phyloP scores from a whole-genome alignment of 30 jellyfish, hydroid and myxozoan species.

The Rhopilema esculentum region DNA sequence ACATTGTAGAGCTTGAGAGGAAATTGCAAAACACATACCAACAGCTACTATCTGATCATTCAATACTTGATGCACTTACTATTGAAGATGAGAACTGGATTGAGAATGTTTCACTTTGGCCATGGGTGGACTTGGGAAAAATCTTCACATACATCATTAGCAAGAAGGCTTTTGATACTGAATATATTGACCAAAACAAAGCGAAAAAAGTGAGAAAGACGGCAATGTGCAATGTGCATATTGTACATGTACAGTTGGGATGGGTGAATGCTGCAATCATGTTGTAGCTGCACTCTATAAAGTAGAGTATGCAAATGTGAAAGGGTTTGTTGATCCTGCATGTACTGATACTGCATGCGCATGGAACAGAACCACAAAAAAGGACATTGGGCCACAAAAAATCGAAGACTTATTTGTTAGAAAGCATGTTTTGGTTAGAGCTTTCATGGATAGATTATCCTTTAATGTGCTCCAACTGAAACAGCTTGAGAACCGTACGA shows the following conservation, averaged over 20 bases:
- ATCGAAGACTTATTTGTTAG: not conserved
- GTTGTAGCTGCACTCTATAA: conserved; percentile 8
- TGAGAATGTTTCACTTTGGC: conserved; percentile 13
- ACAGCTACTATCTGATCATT: not conserved
- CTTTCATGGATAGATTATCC: not conserved
- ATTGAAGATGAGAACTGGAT: not conserved
- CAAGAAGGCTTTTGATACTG: conserved; percentile 27
- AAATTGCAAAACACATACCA: not conserved
- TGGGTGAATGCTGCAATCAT: not conserved
- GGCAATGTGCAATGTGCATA: conserved; percentile 1
- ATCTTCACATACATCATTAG: not conserved
- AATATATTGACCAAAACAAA: conserved; percentile 15
- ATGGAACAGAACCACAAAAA: conserved; percentile 19
- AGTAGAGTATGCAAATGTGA: conserved; percentile 8
- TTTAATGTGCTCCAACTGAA: not conserved
- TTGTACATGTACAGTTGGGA: conserved; percentile 16
- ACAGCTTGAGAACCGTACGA: conserved; percentile 15
- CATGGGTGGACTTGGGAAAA: not conserved
- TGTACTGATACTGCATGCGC: conserved; percentile 20
- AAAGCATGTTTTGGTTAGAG: not conserved
- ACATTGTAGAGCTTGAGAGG: not conserved
- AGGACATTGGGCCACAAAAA: not conserved
- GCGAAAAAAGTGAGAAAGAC: conserved; percentile 3
- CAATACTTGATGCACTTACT: not conserved
- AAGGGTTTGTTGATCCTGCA: conserved; percentile 29